Evolutionary conservation across 2,113 vertebrate species (phyloP).

Genomic region (Melanotaenia duboulayi): DNA sequence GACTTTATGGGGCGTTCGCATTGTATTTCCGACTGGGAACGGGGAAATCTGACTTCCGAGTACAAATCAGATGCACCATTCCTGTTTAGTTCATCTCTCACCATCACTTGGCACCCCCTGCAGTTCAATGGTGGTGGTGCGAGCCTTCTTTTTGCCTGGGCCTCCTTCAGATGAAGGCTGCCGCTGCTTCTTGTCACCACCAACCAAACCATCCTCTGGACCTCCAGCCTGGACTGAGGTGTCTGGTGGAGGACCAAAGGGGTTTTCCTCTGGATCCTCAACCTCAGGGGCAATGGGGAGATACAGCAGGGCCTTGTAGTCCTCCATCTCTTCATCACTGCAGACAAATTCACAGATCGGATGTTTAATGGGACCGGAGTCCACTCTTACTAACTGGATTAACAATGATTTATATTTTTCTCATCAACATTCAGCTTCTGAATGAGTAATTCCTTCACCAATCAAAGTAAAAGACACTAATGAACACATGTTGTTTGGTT

Average conservation of each 20-base stretch:
- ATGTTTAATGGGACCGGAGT: no score
- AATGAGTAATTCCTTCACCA: no score
- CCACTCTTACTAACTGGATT: no score
- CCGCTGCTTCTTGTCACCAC: conserved; percentile 91
- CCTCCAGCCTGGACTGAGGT: conserved; percentile 81
- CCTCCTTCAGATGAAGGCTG: conserved; percentile 91
- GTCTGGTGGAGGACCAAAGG: conserved; percentile 94
- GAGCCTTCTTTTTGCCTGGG: conserved; percentile 96
- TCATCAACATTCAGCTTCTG: no score
- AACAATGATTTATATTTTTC: no score
- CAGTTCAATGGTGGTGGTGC: conserved; percentile 96
- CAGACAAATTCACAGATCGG: no score
- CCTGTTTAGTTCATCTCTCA: conserved; percentile 60
- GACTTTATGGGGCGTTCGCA: no score
- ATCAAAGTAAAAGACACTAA: no score
- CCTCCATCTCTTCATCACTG: conserved; percentile 97
- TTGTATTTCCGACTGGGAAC: no score
- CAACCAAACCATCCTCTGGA: conserved; percentile 81
- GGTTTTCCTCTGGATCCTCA: conserved; percentile 97
- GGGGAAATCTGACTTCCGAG: no score
- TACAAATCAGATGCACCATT: no score
- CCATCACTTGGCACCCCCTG: conserved; percentile 97
- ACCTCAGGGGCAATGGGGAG: conserved; percentile 97
- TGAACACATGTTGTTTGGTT: no score
- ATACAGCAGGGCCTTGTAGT: conserved; percentile 94